Conservation (phyloP, 2,888 invertebrate species). For the Selenia dentaria region DNA sequence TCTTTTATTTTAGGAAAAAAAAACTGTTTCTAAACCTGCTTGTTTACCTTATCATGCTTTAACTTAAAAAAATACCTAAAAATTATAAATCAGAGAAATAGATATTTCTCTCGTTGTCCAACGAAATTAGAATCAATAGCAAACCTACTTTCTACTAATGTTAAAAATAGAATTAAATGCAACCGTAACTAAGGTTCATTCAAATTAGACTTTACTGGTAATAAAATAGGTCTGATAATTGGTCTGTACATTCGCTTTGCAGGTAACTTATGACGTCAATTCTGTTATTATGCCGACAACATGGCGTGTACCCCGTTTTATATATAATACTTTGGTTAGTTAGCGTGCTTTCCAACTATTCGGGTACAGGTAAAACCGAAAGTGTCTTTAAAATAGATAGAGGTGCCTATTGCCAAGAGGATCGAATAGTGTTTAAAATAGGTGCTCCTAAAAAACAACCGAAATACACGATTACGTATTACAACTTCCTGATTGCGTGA, state of each 20-base stretch:
- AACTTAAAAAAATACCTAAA: no score
- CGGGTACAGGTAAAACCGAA: constrained; percentile 34
- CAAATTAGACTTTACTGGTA: constrained; percentile 27
- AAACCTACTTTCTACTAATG: constrained; percentile 4
- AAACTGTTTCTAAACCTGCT: no score
- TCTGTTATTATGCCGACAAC: constrained; percentile 48
- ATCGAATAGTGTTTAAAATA: background rate
- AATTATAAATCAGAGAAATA: no score
- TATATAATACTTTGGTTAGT: constrained; percentile 14
- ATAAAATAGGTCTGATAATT: constrained; percentile 28
- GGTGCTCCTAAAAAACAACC: background rate
- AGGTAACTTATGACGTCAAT: constrained; percentile 61
- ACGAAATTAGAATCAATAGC: constrained; percentile 14
- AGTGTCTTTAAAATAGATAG: constrained; percentile 29
- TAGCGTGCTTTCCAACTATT: constrained; percentile 28
- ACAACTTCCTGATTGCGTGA: background rate
- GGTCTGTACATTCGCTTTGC: constrained; percentile 25
- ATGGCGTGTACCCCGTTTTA: constrained; percentile 26
- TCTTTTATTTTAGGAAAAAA: no score
- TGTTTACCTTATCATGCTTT: no score
- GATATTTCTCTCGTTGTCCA: no score
- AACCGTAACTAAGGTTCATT: constrained; percentile 2
- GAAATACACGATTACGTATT: background rate
- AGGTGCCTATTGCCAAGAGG: constrained; percentile 4
- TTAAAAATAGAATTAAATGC: constrained; percentile 14